Evolutionary conservation across 2,888 invertebrate genomes (phyloP).

Genomic region (Mythimna vitellina): DNA sequence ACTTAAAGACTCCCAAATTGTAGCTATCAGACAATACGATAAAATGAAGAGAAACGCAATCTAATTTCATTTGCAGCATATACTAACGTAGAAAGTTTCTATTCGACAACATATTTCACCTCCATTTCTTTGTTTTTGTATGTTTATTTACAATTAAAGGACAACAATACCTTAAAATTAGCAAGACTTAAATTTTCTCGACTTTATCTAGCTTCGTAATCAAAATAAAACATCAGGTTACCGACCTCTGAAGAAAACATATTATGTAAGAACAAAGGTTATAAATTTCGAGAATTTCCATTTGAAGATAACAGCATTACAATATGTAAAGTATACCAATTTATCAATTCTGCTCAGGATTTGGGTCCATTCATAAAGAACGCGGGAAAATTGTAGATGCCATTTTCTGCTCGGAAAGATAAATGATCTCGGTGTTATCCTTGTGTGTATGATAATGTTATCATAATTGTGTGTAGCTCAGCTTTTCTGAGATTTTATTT

Average conservation of each 20-base stretch:
- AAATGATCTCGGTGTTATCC: conserved; percentile 2
- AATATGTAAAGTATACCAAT: conserved; percentile 45
- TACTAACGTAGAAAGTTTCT: neutral
- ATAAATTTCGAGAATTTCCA: conserved; percentile 16
- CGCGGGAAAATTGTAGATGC: neutral
- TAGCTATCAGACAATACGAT: too few relatives aligned
- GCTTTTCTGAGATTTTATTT: neutral
- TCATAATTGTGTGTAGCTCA: neutral
- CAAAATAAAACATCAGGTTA: conserved; percentile 1
- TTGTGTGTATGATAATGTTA: neutral
- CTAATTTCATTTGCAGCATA: neutral
- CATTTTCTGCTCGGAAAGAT: conserved; percentile 18
- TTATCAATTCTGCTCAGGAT: conserved; percentile 43
- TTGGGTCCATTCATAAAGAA: conserved; percentile 1
- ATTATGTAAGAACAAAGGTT: neutral
- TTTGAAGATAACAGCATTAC: conserved; percentile 23
- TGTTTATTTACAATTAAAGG: neutral
- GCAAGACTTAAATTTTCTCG: neutral
- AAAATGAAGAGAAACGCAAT: neutral
- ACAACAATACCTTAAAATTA: conserved; percentile 18
- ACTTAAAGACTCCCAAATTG: too few relatives aligned
- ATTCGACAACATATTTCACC: neutral
- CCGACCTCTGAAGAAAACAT: neutral
- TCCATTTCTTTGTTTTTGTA: neutral
- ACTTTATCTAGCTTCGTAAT: neutral